Evolutionary conservation across 1,140 invertebrate genomes (phyloP), one percentile per base, ranked within the genome.

Genomic region (Temnothorax nylanderi): DNA sequence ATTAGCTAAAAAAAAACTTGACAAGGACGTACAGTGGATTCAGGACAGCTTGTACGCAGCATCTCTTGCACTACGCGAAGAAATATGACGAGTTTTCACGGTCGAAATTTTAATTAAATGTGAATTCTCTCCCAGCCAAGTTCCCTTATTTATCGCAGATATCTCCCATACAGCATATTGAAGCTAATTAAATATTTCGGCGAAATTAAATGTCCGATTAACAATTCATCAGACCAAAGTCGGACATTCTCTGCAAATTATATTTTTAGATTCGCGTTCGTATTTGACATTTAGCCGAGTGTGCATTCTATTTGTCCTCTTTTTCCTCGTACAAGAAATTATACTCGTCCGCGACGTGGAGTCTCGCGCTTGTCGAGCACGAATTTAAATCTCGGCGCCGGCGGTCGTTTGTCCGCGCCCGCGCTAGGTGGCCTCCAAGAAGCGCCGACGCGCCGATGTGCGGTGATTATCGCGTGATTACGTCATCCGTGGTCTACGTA

Each of bases 331-430:
- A n/a, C 18, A 37, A n/a, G 37, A 65, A n/a, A n/a, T 37, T 0
- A n/a, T 21, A 47, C 3, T 13, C 21, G 21, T 47, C 5, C 21
- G 7, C 11, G 56, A 26, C 37, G n/a, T 13, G 18, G 37, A 41
- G 32, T 11, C 26, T n/a, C 16, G 34, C 26, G 11, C 13, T 37
- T n/a, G 13, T 6, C 13, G 8, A n/a, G 64, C 2, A 8, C 34
- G 3, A 37, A 71, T 90, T 91, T 56, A 26, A 91, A 75, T 51
- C 47, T 82, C 56, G 34, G 86, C 89, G 87, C 75, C 32, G 64
- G 62, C 7, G 6, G 6, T 21, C 75, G n/a, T 3, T 65, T 86
- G 62, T 18, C n/a, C n/a, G 7, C 26, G 49, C 2, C n/a, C 4
- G 56, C 26, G 60, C 58, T 56, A 90, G 89, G 67, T 90, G 89